These are phyloP conservation scores for Chromobotia macracanthus DNA, from an alignment of 2,797 vertebrate species.

Conservation along the genomic window DNA sequence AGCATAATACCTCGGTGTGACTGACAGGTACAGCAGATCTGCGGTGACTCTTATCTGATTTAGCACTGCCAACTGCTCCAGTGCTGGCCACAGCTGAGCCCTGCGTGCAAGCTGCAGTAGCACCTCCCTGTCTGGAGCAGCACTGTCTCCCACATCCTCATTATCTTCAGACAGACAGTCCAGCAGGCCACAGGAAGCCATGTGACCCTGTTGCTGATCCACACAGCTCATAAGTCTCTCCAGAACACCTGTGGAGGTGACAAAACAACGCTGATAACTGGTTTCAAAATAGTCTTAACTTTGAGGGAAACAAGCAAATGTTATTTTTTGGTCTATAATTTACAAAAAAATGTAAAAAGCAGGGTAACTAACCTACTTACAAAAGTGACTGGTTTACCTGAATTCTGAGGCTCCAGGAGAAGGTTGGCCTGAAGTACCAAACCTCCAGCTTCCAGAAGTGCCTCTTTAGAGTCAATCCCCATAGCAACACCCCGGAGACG, in stretches of 20 bases:
- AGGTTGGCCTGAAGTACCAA: conserved; percentile 86
- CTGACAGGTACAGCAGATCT: conserved; percentile 75
- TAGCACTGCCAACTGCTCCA: conserved; percentile 85
- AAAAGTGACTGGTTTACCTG: conserved; percentile 74
- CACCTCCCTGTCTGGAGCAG: conserved; percentile 66
- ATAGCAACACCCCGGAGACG: conserved; percentile 79
- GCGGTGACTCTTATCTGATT: conserved; percentile 88
- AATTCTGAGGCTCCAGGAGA: conserved; percentile 79
- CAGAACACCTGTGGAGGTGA: conserved; percentile 69
- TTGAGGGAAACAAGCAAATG: not conserved
- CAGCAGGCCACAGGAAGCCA: conserved; percentile 80
- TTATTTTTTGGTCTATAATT: no score
- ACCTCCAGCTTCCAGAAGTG: conserved; percentile 84
- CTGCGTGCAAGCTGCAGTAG: conserved; percentile 80
- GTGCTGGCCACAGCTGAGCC: conserved; percentile 91
- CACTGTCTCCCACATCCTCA: conserved; percentile 16
- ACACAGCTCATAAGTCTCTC: conserved; percentile 79
- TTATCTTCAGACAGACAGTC: conserved; percentile 53
- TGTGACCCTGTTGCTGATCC: conserved; percentile 76
- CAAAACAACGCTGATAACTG: not conserved
- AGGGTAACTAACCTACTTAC: not conserved
- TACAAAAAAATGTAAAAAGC: not conserved
- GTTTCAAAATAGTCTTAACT: not conserved
- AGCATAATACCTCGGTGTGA: conserved; percentile 69
- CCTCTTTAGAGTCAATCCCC: conserved; percentile 82